These are phyloP conservation scores for Glossophaga mutica DNA, from an alignment of 2,797 vertebrate genomes.

Conservation along the genomic window DNA sequence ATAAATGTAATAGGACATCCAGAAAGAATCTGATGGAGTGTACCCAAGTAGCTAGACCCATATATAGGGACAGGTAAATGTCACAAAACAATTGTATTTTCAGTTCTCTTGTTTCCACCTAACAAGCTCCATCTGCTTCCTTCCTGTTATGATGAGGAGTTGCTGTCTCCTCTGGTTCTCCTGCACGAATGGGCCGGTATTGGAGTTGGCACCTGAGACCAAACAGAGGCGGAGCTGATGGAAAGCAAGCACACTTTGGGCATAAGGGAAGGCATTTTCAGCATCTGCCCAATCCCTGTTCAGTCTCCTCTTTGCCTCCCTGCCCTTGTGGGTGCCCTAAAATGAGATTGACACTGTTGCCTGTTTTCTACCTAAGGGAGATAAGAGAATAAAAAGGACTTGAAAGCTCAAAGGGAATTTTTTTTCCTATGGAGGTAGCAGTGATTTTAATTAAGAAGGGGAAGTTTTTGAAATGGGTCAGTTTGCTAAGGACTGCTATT, in stretches of 20 bases:
- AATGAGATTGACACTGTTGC: not conserved
- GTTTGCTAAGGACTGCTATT: not conserved
- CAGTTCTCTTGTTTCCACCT: not conserved
- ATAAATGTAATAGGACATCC: not conserved
- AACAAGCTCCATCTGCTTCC: not conserved
- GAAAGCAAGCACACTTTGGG: not conserved
- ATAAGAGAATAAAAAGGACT: not conserved
- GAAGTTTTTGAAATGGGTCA: slow-evolving; percentile 13
- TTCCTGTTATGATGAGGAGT: not conserved
- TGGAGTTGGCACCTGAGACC: not conserved
- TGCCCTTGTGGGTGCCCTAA: not conserved
- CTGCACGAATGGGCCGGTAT: rapidly evolving
- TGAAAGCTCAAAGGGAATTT: not conserved
- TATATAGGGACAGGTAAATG: not conserved
- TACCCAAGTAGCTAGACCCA: not conserved
- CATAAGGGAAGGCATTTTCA: not conserved
- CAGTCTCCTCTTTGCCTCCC: not conserved
- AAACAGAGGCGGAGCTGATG: not conserved
- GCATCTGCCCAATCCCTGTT: not conserved
- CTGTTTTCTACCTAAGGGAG: not conserved
- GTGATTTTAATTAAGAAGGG: slow-evolving; percentile 7
- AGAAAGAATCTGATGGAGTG: not conserved
- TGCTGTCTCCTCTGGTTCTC: not conserved
- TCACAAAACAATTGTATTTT: not conserved
- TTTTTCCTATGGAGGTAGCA: not conserved